Conservation (phyloP, 2,797 vertebrate genomes). For the Hippocampus kuda region DNA sequence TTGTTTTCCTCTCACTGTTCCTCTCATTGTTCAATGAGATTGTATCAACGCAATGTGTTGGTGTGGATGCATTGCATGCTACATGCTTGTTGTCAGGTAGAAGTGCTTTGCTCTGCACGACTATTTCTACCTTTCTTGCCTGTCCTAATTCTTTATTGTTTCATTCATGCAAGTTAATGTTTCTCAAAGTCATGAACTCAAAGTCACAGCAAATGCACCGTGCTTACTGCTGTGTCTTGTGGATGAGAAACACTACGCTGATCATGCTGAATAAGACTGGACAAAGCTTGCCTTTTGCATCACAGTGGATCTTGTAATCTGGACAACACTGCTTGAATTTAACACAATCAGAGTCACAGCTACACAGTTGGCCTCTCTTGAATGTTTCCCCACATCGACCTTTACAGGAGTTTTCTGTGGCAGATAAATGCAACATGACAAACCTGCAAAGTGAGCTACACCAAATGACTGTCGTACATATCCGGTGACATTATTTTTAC, state of each 20-base stretch:
- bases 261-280: conserved; percentile 2
- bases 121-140: background rate
- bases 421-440: conserved; percentile 22
- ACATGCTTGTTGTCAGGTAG: conserved; percentile 26
- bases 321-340: conserved; percentile 79
- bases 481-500: background rate
- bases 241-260: background rate
- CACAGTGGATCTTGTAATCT: conserved; percentile 69
- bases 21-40: conserved; percentile 43
- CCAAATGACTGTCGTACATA: background rate
- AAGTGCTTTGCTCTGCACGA: background rate
- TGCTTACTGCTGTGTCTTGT: background rate
- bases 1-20: conserved; percentile 35
- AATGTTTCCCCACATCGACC: conserved; percentile 86
- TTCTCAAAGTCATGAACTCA: background rate
- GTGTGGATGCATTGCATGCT: conserved; percentile 39
- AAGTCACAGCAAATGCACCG: background rate
- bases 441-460: background rate
- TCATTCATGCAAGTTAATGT: conserved; percentile 3
- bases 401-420: conserved; percentile 76
- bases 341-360: conserved; percentile 75
- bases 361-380: conserved; percentile 74
- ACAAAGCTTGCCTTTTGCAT: conserved; percentile 60
- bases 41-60: conserved; percentile 11
- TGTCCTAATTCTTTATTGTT: background rate